Evolutionary conservation across 2,113 vertebrate genomes (phyloP).

Genomic region (Halichoerus grypus): DNA sequence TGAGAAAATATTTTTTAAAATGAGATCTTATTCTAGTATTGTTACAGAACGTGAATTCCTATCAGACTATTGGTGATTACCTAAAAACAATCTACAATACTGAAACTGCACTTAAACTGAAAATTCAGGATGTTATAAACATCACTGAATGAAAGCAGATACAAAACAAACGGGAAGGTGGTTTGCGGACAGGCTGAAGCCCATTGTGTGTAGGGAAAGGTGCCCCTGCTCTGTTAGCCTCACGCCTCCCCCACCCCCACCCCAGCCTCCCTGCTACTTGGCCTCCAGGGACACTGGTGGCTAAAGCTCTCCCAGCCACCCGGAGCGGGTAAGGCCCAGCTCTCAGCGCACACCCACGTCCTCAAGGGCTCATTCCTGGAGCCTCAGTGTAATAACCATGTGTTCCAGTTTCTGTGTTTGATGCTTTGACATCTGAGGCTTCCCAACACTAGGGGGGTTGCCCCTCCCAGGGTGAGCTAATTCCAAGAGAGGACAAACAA

Average conservation of each 20-base stretch:
- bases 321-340: background rate
- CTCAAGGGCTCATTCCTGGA: background rate
- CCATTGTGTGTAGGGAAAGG: background rate
- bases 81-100: conserved; percentile 39
- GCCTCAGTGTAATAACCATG: background rate
- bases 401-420: background rate
- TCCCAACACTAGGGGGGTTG: background rate
- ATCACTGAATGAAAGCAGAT: background rate
- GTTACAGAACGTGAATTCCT: conserved; percentile 19
- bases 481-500: conserved; percentile 14
- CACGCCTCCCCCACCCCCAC: too few relatives aligned
- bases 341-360: background rate
- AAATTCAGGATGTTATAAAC: background rate
- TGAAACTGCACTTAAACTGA: background rate
- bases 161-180: background rate
- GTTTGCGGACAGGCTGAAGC: background rate
- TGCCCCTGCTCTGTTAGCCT: background rate
- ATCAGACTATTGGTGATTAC: conserved; percentile 10
- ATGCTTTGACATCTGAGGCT: background rate
- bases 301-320: background rate
- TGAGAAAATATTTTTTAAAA: conserved; percentile 19
- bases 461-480: background rate
- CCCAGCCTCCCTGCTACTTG: background rate
- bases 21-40: background rate
- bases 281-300: background rate